Percentiles rank a stretch among this genome's conserved stretches.
Conservation (phyloP, 2,797 vertebrate genomes). For the Sylvilagus floridanus region DNA sequence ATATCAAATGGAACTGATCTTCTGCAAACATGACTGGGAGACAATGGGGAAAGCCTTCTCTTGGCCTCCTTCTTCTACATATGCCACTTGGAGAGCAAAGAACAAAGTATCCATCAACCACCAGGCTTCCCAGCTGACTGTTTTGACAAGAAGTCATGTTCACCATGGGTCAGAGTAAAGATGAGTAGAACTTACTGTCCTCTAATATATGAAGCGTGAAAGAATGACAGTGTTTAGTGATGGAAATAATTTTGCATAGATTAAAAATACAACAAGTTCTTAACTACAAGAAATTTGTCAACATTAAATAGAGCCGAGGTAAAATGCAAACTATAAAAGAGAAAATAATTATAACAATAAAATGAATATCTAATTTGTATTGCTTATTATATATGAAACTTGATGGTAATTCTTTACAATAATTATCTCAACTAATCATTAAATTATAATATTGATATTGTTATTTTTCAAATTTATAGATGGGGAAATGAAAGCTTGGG, state of each 20-base stretch:
- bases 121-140: background rate
- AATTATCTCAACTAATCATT: background rate
- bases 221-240: background rate
- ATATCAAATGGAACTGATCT: constrained; percentile 28
- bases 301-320: background rate
- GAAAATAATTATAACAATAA: background rate
- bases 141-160: background rate
- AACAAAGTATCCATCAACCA: background rate
- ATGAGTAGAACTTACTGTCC: background rate
- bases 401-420: background rate
- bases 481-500: background rate
- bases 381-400: background rate
- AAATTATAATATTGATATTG: background rate
- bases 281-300: background rate
- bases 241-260: background rate
- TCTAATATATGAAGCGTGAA: background rate
- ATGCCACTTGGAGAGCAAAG: background rate
- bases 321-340: background rate
- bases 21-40: background rate
- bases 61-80: background rate
- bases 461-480: background rate
- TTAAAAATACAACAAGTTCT: background rate
- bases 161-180: background rate
- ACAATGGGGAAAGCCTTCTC: background rate
- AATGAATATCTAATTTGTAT: background rate